Conservation (phyloP, 2,888 invertebrate species). For the Scaptomyza parva region DNA sequence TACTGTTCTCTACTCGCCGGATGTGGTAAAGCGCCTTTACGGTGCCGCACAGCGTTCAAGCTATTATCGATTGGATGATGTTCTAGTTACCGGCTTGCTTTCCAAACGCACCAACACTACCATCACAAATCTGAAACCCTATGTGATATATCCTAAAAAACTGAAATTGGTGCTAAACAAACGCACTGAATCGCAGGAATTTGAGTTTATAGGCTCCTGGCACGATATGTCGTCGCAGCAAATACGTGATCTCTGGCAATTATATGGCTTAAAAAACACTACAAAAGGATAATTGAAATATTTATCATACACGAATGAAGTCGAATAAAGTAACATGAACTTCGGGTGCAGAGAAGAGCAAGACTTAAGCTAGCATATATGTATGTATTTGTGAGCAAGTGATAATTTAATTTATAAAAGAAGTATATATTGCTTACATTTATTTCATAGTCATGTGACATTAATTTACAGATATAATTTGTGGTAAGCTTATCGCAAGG, state of each 20-base stretch:
- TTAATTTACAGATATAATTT: too few species aligned
- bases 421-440: too few species aligned
- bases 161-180: slow-evolving; percentile 6
- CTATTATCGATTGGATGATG: slow-evolving; percentile 49
- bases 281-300: neutral
- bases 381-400: too few species aligned
- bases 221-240: slow-evolving; percentile 23
- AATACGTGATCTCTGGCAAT: slow-evolving; percentile 33
- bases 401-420: too few species aligned
- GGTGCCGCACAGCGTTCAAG: slow-evolving; percentile 32
- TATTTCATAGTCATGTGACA: too few species aligned
- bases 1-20: slow-evolving; percentile 38
- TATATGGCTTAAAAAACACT: slow-evolving; percentile 13
- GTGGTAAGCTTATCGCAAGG: too few species aligned
- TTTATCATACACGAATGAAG: too few species aligned
- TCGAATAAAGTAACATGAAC: too few species aligned
- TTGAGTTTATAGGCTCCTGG: slow-evolving; percentile 37
- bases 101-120: slow-evolving; percentile 36
- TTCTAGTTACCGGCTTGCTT: slow-evolving; percentile 50
- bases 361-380: too few species aligned
- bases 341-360: too few species aligned
- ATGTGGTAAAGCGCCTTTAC: slow-evolving; percentile 42
- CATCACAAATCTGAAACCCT: slow-evolving; percentile 36
- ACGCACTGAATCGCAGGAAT: slow-evolving; percentile 81
- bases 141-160: slow-evolving; percentile 26